Evolutionary conservation across 2,113 vertebrate genomes (phyloP), one percentile per base, ranked within the genome.

Genomic region (Morone saxatilis): DNA sequence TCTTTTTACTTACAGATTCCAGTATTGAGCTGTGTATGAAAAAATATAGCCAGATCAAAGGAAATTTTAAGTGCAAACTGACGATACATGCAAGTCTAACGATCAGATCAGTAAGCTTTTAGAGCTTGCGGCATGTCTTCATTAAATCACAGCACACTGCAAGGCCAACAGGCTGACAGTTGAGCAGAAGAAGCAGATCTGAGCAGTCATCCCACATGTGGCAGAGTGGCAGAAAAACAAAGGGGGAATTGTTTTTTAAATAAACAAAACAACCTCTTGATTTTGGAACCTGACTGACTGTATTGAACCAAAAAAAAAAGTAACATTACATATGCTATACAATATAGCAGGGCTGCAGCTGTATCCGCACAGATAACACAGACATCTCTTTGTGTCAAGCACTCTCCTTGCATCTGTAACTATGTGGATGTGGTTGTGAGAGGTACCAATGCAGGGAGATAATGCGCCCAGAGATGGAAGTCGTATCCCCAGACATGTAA

Each of bases 401-500:
- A 31, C 40, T 25, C 54, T 73, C 20, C 43, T 10, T 61, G n/a
- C 13, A 59, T 79, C 38, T 69, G 12, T 31, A 45, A 22, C 16
- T 50, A 7, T 69, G 38, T 59, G 7, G 13, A 51, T 53, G 8
- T 72, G 65, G 67, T 51, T 61, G 66, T 61, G 66, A 50, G 20
- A 47, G 41, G 61, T 61, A 31, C 41, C 81, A 69, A 76, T 48
- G 48, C 41, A 68, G 53, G 59, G 36, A 72, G 54, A 81, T 43
- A 36, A 59, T 80, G 70, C 54, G 68, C 67, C 50, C 43, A 47
- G 60, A 82, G 56, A 87, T 60, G 63, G 76, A 76, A 74, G 57
- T 41, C 38, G 45, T 57, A 54, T 71, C 78, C 53, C 61, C 16
- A 53, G 57, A 50, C 56, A 53, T 57, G 51, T 72, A 84, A 76